A percentile compares a stretch with the other conserved stretches of the same genome.
These are phyloP conservation scores for Strigops habroptila DNA, from an alignment of 2,113 vertebrate species.

Conservation along the genomic window DNA sequence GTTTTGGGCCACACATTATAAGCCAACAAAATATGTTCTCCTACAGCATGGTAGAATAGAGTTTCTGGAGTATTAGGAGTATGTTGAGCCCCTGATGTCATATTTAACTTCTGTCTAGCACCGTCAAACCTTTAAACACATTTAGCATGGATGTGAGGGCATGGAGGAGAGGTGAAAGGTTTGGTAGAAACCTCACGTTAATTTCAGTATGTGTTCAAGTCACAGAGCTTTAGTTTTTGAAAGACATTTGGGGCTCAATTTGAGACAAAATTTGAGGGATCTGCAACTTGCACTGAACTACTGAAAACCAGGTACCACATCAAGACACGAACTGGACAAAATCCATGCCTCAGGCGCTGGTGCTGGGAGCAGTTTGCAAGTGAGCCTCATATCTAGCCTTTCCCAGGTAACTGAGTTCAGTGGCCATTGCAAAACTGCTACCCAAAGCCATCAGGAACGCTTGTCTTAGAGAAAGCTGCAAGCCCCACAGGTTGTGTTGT, in stretches of 20 bases:
- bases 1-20: neutral
- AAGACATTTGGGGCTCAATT: neutral
- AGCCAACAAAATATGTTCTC: neutral
- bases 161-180: neutral
- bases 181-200: neutral
- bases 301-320: neutral
- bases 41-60: neutral
- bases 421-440: neutral
- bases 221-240: neutral
- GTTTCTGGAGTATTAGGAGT: neutral
- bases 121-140: neutral
- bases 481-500: neutral
- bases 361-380: neutral
- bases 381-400: neutral
- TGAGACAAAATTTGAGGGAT: neutral
- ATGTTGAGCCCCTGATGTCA: neutral
- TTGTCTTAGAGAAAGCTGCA: neutral
- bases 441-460: neutral
- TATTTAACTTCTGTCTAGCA: neutral
- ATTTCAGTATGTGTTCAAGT: neutral
- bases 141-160: neutral
- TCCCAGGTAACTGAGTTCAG: neutral
- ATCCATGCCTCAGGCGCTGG: neutral
- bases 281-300: neutral
- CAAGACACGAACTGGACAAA: neutral